Evolutionary conservation across 1,140 invertebrate species (phyloP).

Genomic region (Hyposmocoma kahamanoa): DNA sequence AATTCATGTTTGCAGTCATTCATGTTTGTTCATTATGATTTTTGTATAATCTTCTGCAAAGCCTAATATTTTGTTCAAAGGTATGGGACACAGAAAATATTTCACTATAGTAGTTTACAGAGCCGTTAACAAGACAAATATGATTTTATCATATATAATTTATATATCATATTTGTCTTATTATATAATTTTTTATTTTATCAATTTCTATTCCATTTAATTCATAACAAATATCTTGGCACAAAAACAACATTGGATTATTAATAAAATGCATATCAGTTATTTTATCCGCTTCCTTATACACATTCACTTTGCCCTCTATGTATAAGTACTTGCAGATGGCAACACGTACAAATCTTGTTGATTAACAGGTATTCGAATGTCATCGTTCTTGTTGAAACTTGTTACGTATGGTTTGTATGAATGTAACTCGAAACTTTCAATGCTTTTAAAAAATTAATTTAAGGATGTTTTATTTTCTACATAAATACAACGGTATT

Average conservation of each 20-base stretch:
- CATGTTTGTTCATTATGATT: constrained; percentile 66
- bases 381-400: constrained; percentile 45
- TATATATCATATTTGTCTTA: constrained; percentile 49
- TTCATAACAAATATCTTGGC: constrained; percentile 66
- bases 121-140: constrained; percentile 8
- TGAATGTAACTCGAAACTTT: constrained; percentile 40
- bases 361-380: constrained; percentile 39
- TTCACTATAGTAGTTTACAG: constrained; percentile 7
- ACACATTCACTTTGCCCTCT: constrained; percentile 19
- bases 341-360: constrained; percentile 46
- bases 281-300: not conserved
- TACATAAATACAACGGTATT: constrained; percentile 14
- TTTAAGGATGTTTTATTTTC: constrained; percentile 11
- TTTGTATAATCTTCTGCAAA: constrained; percentile 67
- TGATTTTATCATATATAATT: constrained; percentile 15
- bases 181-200: constrained; percentile 45
- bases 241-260: constrained; percentile 50
- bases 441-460: constrained; percentile 31
- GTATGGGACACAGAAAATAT: constrained; percentile 47
- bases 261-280: constrained; percentile 27
- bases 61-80: constrained; percentile 47
- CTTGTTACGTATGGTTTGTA: constrained; percentile 39
- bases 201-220: constrained; percentile 61
- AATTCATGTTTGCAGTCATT: constrained; percentile 63
- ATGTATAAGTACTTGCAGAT: constrained; percentile 37